A percentile compares a stretch with the other conserved stretches of the same genome.
phyloP scores from a whole-genome alignment of 2,113 vertebrate genomes.

The Laterallus jamaicensis region DNA sequence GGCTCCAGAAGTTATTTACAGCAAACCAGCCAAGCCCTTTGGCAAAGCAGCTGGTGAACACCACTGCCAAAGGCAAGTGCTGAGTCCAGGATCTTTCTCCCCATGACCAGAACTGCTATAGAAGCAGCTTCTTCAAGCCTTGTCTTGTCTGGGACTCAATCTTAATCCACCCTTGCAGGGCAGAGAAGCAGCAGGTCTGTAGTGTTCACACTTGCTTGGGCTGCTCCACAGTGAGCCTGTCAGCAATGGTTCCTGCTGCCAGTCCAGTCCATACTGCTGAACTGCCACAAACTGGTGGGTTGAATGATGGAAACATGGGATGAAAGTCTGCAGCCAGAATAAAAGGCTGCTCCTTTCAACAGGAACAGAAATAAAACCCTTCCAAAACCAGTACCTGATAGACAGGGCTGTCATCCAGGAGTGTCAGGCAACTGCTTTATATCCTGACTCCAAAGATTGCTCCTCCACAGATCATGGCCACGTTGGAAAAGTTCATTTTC shows the following conservation, averaged over 20 bases:
- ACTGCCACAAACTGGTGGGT: not conserved
- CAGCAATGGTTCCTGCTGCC: not conserved
- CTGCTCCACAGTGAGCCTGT: accelerated
- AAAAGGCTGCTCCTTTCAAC: not conserved
- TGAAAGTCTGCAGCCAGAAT: not conserved
- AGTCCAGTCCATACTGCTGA: not conserved
- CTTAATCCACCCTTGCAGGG: not conserved
- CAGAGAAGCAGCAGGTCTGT: not conserved
- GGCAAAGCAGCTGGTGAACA: not conserved
- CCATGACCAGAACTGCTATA: not conserved
- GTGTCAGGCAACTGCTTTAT: not conserved
- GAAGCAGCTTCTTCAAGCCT: not conserved
- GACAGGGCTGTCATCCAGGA: not conserved
- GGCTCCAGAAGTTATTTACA: conserved; percentile 54
- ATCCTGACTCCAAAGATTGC: not conserved
- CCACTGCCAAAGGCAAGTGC: not conserved
- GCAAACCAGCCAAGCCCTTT: conserved; percentile 31
- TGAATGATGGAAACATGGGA: not conserved
- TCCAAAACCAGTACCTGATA: not conserved
- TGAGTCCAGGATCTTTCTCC: not conserved
- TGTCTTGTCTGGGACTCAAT: not conserved
- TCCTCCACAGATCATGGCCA: not conserved
- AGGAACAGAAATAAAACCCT: not conserved
- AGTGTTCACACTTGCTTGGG: not conserved
- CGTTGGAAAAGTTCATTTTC: not conserved